Conservation (phyloP, 2,113 vertebrate species). For the Seriola aureovittata region DNA sequence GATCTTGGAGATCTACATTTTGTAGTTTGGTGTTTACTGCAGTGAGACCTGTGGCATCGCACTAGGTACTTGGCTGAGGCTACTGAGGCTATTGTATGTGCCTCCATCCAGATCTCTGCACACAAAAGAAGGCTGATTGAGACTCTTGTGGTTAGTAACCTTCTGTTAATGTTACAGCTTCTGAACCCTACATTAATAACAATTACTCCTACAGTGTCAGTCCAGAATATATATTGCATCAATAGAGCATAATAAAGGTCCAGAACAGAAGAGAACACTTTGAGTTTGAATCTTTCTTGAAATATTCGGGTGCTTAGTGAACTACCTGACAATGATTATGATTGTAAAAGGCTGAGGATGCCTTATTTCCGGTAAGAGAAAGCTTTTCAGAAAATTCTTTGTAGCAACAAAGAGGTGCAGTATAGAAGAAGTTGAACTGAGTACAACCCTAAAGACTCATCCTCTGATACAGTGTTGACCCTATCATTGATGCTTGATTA, state of each 20-base stretch:
- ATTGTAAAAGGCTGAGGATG: neutral
- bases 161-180: neutral
- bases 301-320: neutral
- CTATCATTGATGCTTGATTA: neutral
- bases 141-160: neutral
- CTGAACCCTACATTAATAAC: neutral
- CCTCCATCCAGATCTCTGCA: conserved; percentile 9
- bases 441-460: neutral
- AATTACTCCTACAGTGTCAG: neutral
- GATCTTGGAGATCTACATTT: neutral
- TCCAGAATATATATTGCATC: neutral
- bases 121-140: neutral
- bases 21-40: neutral
- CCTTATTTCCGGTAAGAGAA: neutral
- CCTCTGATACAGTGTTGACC: neutral
- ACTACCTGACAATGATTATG: neutral
- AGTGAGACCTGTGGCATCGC: conserved; percentile 10
- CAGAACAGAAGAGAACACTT: neutral
- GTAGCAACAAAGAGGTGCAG: neutral
- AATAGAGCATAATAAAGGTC: neutral
- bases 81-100: neutral
- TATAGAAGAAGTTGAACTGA: neutral
- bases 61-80: neutral
- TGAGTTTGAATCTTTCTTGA: neutral
- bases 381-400: neutral